phyloP scores from a whole-genome alignment of 37 sponge, comb jelly and placozoan genomes.

The Agelas oroides region DNA sequence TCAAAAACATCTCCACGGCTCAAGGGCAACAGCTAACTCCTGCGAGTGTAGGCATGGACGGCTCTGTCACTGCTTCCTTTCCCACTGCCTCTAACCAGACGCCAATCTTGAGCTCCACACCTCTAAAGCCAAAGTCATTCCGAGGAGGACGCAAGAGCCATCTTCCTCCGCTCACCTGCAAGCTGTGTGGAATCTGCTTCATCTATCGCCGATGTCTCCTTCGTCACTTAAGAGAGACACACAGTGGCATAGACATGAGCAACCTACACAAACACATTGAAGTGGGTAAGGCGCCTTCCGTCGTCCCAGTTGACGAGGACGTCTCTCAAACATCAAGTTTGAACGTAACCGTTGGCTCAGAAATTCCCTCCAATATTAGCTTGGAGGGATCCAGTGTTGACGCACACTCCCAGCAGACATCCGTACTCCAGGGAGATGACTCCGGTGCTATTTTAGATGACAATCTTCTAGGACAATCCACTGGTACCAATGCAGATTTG shows the following conservation, averaged over 20 bases:
- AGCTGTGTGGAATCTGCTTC: conserved; percentile 59
- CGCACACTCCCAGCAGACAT: too few species aligned
- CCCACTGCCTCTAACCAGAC: background rate
- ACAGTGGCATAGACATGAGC: conserved; percentile 30
- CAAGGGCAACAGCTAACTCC: too few species aligned
- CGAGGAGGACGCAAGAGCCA: background rate
- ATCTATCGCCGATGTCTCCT: conserved; percentile 64
- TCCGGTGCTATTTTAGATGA: background rate
- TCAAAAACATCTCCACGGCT: too few species aligned
- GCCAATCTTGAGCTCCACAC: conserved; percentile 11
- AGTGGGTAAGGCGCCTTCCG: too few species aligned
- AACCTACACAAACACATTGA: conserved; percentile 44
- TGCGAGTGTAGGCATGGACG: background rate
- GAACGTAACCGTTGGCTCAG: conserved; percentile 36
- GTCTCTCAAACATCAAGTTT: conserved; percentile 26
- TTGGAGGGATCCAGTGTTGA: too few species aligned
- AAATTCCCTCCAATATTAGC: conserved; percentile 1
- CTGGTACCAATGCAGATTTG: too few species aligned
- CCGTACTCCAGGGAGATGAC: too few species aligned
- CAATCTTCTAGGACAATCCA: background rate
- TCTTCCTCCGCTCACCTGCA: conserved; percentile 50
- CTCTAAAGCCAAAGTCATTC: background rate
- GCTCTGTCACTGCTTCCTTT: too few species aligned
- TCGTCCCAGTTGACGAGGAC: background rate
- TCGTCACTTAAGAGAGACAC: conserved; percentile 65